Evolutionary conservation across 2,888 invertebrate species (phyloP).

Genomic region (Zhuqinia jingwanae): DNA sequence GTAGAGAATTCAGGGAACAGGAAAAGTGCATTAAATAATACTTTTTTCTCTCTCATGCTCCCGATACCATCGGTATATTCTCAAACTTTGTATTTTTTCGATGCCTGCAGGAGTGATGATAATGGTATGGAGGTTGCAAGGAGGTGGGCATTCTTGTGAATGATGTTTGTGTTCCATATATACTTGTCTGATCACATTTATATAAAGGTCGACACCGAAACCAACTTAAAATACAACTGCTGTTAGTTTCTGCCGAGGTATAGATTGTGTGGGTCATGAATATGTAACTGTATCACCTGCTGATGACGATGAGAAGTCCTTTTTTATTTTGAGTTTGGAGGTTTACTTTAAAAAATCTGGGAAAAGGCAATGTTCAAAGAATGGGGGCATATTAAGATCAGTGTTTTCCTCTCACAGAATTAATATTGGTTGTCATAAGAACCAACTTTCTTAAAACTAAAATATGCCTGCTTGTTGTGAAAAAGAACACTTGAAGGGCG

Average conservation of each 20-base stretch:
- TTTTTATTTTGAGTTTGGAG: neutral
- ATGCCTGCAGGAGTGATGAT: too few relatives aligned
- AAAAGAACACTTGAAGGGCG: neutral
- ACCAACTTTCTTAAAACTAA: neutral
- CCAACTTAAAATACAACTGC: too few relatives aligned
- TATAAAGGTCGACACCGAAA: too few relatives aligned
- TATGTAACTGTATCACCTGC: conserved; percentile 13
- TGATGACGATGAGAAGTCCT: neutral
- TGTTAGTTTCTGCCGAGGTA: neutral
- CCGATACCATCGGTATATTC: neutral
- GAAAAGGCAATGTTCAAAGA: too few relatives aligned
- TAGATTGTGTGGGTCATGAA: neutral
- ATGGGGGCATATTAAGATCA: too few relatives aligned
- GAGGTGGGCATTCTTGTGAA: neutral
- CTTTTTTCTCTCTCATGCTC: conserved; percentile 12
- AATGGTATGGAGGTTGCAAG: neutral
- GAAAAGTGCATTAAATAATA: conserved; percentile 64
- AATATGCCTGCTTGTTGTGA: neutral
- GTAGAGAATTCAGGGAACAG: conserved; percentile 25
- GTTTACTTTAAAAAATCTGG: too few relatives aligned
- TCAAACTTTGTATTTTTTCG: neutral
- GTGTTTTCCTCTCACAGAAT: neutral
- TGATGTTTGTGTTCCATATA: neutral
- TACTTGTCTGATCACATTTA: too few relatives aligned
- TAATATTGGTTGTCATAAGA: conserved; percentile 13